Evolutionary conservation across 1,140 invertebrate species (phyloP).

Genomic region (Drosophila sp.): DNA sequence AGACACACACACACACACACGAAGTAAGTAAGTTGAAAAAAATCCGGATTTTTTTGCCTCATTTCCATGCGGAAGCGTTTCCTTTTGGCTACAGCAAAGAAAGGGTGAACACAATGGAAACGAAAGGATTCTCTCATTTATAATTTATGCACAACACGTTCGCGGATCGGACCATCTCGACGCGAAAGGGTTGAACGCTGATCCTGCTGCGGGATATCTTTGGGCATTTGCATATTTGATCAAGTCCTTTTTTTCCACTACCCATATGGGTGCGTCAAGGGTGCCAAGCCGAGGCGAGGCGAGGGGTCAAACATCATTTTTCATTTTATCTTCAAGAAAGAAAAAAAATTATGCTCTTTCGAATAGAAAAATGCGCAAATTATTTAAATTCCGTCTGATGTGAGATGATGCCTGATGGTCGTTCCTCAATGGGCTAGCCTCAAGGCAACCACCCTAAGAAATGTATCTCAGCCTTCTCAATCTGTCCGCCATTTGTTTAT

Average conservation of each 20-base stretch:
- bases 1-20: constrained; percentile 37
- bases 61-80: constrained; percentile 78
- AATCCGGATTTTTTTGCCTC: constrained; percentile 81
- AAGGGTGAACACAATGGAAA: constrained; percentile 61
- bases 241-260: constrained; percentile 40
- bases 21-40: constrained; percentile 54
- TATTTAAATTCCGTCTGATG: constrained; percentile 36
- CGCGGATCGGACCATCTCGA: constrained; percentile 66
- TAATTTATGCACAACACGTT: constrained; percentile 81
- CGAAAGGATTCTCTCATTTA: constrained; percentile 42
- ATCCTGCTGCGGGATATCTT: constrained; percentile 62
- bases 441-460: constrained; percentile 18
- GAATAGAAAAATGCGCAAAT: constrained; percentile 58
- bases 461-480: not conserved
- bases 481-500: constrained; percentile 51
- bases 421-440: constrained; percentile 27
- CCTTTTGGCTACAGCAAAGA: constrained; percentile 37
- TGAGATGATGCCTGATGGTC: constrained; percentile 29
- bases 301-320: constrained; percentile 76
- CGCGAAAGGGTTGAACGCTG: constrained; percentile 72
- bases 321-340: constrained; percentile 50
- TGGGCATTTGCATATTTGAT: constrained; percentile 74
- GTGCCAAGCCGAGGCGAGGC: constrained; percentile 29
- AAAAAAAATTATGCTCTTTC: constrained; percentile 43
- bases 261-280: constrained; percentile 32